Evolutionary conservation across 2,888 invertebrate genomes (phyloP).

Genomic region (Melieria picta): DNA sequence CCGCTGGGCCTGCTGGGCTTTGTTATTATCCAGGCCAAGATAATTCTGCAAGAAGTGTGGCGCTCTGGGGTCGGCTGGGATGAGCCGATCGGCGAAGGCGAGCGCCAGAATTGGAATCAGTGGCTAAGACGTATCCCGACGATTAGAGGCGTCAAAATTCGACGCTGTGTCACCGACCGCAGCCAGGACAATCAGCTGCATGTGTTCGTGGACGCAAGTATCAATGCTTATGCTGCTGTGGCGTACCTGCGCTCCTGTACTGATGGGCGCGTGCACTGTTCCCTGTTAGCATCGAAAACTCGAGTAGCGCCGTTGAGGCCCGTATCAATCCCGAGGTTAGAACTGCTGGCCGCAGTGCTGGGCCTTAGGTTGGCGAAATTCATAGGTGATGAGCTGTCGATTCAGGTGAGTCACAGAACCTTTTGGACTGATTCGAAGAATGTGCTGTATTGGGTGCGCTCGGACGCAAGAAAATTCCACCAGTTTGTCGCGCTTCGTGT

Average conservation of each 20-base stretch:
- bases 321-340: no score
- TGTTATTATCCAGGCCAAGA: conserved; percentile 1
- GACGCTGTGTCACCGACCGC: neutral
- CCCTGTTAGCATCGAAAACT: neutral
- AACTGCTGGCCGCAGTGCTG: no score
- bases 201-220: conserved; percentile 25
- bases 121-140: conserved; percentile 3
- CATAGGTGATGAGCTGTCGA: no score
- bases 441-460: conserved; percentile 5
- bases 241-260: conserved; percentile 3
- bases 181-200: neutral
- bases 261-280: neutral
- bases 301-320: no score
- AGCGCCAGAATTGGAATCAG: conserved; percentile 15
- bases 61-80: conserved; percentile 20
- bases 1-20: conserved; percentile 22
- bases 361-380: no score
- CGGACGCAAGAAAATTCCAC: neutral
- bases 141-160: neutral
- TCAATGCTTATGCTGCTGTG: conserved; percentile 2
- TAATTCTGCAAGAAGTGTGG: conserved; percentile 29
- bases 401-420: neutral
- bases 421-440: neutral
- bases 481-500: conserved; percentile 30
- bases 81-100: conserved; percentile 5